Evolutionary conservation across 2,888 invertebrate genomes (phyloP).

Genomic region (Osmoderma eremita): DNA sequence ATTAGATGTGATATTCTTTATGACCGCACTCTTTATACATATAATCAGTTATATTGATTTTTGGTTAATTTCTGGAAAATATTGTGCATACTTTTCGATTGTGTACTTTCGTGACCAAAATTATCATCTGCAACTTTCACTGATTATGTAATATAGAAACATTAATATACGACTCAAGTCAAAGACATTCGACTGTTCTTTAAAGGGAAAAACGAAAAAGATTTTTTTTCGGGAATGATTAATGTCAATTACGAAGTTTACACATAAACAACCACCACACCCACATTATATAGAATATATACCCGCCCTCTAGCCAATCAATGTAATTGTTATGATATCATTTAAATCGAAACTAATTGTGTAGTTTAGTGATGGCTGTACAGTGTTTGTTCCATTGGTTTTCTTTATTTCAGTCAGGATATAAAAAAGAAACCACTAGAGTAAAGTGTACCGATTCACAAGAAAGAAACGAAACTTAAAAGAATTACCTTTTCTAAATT

Average conservation of each 20-base stretch:
- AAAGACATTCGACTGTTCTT: slow-evolving; percentile 41
- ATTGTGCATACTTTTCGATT: too few species aligned
- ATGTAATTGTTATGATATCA: slow-evolving; percentile 46
- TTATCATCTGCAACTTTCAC: too few species aligned
- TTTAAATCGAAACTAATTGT: slow-evolving; percentile 55
- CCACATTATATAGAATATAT: slow-evolving; percentile 9
- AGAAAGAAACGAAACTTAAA: slow-evolving; percentile 24
- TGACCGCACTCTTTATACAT: too few species aligned
- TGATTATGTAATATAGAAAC: neutral
- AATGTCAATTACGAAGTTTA: slow-evolving; percentile 63
- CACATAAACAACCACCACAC: slow-evolving; percentile 25
- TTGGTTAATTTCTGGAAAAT: too few species aligned
- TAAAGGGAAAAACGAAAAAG: neutral
- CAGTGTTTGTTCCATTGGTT: slow-evolving; percentile 41
- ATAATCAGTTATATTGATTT: too few species aligned
- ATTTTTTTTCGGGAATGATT: slow-evolving; percentile 52
- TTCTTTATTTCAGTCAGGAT: slow-evolving; percentile 4
- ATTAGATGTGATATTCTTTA: too few species aligned
- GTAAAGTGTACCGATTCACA: slow-evolving; percentile 34
- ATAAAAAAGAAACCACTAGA: slow-evolving; percentile 13
- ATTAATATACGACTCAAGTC: neutral
- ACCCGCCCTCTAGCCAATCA: slow-evolving; percentile 14
- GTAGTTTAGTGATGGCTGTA: slow-evolving; percentile 60
- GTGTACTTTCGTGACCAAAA: too few species aligned
- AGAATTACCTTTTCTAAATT: neutral